Percentiles rank a stretch among this genome's conserved stretches.
These are phyloP conservation scores for Microtus richardsoni DNA, from an alignment of 2,113 vertebrate genomes.

Conservation along the genomic window DNA sequence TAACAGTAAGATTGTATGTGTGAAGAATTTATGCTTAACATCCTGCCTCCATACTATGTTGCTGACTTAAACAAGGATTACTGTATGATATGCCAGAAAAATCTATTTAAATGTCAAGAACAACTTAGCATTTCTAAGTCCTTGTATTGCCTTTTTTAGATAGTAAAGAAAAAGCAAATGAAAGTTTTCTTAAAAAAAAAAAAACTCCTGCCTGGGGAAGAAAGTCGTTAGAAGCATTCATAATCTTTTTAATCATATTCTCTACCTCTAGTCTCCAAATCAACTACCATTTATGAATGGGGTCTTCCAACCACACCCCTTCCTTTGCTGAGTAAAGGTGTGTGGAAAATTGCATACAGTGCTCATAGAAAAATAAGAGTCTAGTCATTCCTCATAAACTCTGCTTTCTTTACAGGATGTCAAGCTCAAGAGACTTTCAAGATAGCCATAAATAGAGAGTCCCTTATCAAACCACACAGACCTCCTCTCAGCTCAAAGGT, in stretches of 20 bases:
- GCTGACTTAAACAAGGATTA: slow-evolving; percentile 66
- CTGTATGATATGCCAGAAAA: slow-evolving; percentile 37
- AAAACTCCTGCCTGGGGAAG: neutral
- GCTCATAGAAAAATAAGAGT: neutral
- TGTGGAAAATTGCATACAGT: neutral
- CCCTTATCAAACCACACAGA: neutral
- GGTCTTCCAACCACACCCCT: neutral
- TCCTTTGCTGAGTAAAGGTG: neutral
- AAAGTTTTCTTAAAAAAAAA: neutral
- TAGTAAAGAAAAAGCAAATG: slow-evolving; percentile 52
- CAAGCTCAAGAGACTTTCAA: slow-evolving; percentile 27
- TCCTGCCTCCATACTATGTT: neutral
- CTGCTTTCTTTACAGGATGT: neutral
- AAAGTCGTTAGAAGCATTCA: neutral
- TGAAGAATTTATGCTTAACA: slow-evolving; percentile 33
- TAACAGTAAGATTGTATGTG: neutral
- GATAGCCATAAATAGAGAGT: neutral
- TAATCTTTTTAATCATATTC: slow-evolving; percentile 64
- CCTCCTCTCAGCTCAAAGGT: neutral
- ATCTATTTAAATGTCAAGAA: slow-evolving; percentile 68
- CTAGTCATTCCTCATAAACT: neutral
- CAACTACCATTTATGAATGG: slow-evolving; percentile 61
- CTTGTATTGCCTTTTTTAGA: slow-evolving; percentile 50
- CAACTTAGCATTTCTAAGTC: slow-evolving; percentile 37
- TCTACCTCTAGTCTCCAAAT: slow-evolving; percentile 56